Evolutionary conservation across 2,888 invertebrate species (phyloP), one percentile per base, ranked within the genome.

Genomic region (Caenorhabditis auriculariae): DNA sequence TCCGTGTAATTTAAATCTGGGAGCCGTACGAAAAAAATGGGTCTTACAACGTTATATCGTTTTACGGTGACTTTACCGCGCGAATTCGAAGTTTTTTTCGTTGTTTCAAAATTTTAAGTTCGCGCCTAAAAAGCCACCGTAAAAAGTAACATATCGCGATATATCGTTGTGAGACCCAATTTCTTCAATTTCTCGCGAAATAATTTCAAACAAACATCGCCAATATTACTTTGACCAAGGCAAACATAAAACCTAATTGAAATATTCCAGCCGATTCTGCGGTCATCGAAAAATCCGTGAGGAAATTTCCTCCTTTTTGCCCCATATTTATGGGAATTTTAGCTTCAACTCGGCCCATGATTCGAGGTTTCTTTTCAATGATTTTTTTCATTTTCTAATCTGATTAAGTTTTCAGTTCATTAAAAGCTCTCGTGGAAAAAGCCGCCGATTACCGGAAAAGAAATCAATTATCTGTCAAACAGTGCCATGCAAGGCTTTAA

Each of bases 381-480:
- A 41, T 5, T 6, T 49, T 49, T 24, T 23, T 24, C 12, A 37
- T 45, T 32, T 6, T 19, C 7, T 5, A 15, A n/a, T 2, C 26
- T 44, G 24, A 32, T 26, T 2, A 12, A 35, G 7, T 28, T 17
- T 17, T 54, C 9, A 69, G 71, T 37, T 72, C 72, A n/a, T 44
- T 75, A 32, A 56, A 53, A 44, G 53, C 53, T 15, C 44, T 75
- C n/a, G 52, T 74, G 0, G 74, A 74, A 7, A 75, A 74, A 48
- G n/a, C 75, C 75, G 23, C 75, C 75, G 2, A 72, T 75, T 39
- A 69, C 67, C 19, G 69, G 69, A 7, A 75, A 75, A 49, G 75
- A 75, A 38, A 71, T 75, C 39, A 38, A 46, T 7, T 57, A 64
- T 17, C 46, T 74, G 28, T 53, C 66, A 3, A 50, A 46, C n/a